Base-by-base conservation (phyloP, 2,888 invertebrate species). In the Morpho deidamia region DNA sequence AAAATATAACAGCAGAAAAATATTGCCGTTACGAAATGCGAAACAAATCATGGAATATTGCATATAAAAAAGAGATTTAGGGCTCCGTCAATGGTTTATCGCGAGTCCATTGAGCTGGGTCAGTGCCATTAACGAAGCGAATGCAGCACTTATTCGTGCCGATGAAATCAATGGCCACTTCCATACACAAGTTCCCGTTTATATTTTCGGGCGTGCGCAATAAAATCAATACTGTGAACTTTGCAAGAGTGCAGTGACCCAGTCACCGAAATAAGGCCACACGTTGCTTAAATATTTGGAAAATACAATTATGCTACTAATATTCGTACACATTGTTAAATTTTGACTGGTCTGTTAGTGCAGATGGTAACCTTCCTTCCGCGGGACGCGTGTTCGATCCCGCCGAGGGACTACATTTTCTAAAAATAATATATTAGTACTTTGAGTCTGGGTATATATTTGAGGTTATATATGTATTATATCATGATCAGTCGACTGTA, bases 171-270 rank as follows among this genome's bases (percentile, higher is more conserved):
- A 70, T 65, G 72, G 65, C 64, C 67, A 72, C 67, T 72, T 72
- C 71, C 68, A 70, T 69, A 70, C 70, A 60, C 64, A 70, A 70
- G 69, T 73, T 71, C 71, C 74, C 81, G 81, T 86, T 86, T 85
- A 86, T 86, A 89, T 87, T 87, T 88, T 83, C 76, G 86, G 87
- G 82, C 83, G 80, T 67, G 84, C 82, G 81, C 87, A 87, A 88
- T 88, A 89, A 88, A 89, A 89, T 89, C 88, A 86, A 89, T 89
- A 89, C 87, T 72, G 82, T 78, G 84, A 86, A 87, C 87, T 86
- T 83, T 83, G 72, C 77, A 76, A 70, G 76, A 80, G 88, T 87
- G 81, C 88, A 87, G 70, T 88, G 88, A 88, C 88, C 88, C 69
- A 88, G 77, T 85, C 75, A 70, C 73, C 67, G 71, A 76, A 81